Percentiles rank a stretch among this genome's conserved stretches.
These are phyloP conservation scores for Apodemus agrarius DNA, from an alignment of 2,797 vertebrate species.

Conservation along the genomic window DNA sequence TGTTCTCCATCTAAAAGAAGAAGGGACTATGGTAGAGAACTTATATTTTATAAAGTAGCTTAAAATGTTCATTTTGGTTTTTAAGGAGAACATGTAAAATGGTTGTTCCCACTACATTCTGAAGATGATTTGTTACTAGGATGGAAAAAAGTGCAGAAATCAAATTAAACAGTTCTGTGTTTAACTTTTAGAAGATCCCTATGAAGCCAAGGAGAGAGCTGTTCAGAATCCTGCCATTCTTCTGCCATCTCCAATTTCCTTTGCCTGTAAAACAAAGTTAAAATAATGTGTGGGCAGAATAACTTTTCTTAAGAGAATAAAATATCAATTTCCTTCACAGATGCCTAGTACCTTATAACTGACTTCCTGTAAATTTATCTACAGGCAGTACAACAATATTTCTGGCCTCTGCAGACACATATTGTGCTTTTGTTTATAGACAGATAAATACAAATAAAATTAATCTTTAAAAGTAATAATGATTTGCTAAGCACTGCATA, in stretches of 20 bases:
- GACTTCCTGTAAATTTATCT: neutral
- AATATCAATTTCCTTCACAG: neutral
- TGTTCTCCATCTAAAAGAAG: neutral
- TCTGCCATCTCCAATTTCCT: fast-evolving
- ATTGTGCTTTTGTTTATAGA: neutral
- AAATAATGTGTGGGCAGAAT: neutral
- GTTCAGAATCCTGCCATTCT: neutral
- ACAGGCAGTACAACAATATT: neutral
- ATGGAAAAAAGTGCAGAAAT: neutral
- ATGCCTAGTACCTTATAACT: neutral
- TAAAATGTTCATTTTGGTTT: neutral
- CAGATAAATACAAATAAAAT: neutral
- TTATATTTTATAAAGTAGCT: too few relatives aligned
- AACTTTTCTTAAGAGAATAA: neutral
- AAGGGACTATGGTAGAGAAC: neutral
- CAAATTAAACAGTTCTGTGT: fast-evolving
- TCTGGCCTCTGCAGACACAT: neutral
- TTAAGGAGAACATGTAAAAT: neutral
- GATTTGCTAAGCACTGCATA: neutral
- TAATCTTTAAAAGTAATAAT: neutral
- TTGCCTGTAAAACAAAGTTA: conserved; percentile 6
- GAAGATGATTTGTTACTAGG: fast-evolving
- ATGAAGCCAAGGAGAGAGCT: neutral
- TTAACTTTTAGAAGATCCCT: neutral
- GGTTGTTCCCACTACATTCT: neutral